Percentiles rank a stretch among this genome's conserved stretches.
phyloP scores from a whole-genome alignment of 2,113 vertebrate species.

The Euleptes europaea region DNA sequence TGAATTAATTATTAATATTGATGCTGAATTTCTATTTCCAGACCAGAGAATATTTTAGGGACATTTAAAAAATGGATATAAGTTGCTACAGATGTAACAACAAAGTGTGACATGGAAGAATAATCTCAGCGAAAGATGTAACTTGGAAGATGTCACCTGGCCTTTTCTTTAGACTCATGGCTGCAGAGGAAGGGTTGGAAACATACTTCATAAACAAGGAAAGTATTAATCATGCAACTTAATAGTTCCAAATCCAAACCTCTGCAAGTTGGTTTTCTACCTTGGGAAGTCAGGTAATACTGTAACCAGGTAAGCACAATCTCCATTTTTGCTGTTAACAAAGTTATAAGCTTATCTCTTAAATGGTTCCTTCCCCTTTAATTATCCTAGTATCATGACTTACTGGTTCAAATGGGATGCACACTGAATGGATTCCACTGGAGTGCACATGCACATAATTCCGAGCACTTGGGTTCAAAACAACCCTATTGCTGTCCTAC shows the following conservation, averaged over 20 bases:
- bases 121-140: too few relatives aligned
- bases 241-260: background rate
- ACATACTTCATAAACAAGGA: too few relatives aligned
- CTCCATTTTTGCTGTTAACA: background rate
- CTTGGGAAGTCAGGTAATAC: background rate
- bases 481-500: slow-evolving; percentile 11
- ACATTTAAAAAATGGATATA: too few relatives aligned
- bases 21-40: too few relatives aligned
- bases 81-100: too few relatives aligned
- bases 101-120: too few relatives aligned
- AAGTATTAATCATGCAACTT: too few relatives aligned
- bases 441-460: background rate
- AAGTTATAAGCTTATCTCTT: slow-evolving; percentile 1
- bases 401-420: background rate
- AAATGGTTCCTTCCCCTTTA: slow-evolving; percentile 4
- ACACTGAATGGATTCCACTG: background rate
- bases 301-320: background rate
- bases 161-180: too few relatives aligned
- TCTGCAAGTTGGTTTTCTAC: background rate
- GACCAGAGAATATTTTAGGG: too few relatives aligned
- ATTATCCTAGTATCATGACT: background rate
- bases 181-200: too few relatives aligned
- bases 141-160: too few relatives aligned
- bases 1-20: too few relatives aligned
- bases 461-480: slow-evolving; percentile 1